Percentiles rank a stretch among this genome's conserved stretches.
phyloP scores from a whole-genome alignment of 2,113 vertebrate genomes.

The Gopherus flavomarginatus region DNA sequence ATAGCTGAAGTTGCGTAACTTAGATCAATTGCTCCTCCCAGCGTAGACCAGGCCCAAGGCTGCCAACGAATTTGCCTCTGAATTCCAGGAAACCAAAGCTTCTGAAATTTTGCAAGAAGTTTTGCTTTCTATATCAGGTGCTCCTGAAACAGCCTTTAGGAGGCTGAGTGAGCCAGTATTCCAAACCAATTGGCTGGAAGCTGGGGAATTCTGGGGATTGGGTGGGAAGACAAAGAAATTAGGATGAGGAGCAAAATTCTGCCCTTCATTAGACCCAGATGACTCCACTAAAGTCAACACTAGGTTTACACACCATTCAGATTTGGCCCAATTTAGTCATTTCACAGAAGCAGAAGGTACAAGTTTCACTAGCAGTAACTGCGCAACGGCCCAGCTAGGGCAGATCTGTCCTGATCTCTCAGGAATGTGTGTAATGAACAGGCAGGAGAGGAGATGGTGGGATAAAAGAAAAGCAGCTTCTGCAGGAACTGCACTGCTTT shows the following conservation, averaged over 20 bases:
- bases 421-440: neutral
- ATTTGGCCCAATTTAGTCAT: too few relatives aligned
- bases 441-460: too few relatives aligned
- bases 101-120: neutral
- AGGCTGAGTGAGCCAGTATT: accelerated
- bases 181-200: neutral
- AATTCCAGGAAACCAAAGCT: neutral
- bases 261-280: accelerated
- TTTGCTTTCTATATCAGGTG: accelerated
- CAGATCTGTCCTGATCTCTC: neutral
- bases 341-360: neutral
- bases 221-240: accelerated
- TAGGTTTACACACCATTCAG: neutral
- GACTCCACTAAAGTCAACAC: neutral
- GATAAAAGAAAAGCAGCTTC: neutral
- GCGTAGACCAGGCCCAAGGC: too few relatives aligned
- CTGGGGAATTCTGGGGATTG: accelerated
- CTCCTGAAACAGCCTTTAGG: accelerated
- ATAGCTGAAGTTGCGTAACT: too few relatives aligned
- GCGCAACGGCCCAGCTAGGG: neutral
- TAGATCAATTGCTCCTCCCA: too few relatives aligned
- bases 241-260: accelerated
- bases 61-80: neutral
- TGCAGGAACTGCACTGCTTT: neutral
- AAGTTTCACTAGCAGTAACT: neutral